Conservation (phyloP, 2,888 invertebrate genomes). For the Chrysotoxum bicinctum region DNA sequence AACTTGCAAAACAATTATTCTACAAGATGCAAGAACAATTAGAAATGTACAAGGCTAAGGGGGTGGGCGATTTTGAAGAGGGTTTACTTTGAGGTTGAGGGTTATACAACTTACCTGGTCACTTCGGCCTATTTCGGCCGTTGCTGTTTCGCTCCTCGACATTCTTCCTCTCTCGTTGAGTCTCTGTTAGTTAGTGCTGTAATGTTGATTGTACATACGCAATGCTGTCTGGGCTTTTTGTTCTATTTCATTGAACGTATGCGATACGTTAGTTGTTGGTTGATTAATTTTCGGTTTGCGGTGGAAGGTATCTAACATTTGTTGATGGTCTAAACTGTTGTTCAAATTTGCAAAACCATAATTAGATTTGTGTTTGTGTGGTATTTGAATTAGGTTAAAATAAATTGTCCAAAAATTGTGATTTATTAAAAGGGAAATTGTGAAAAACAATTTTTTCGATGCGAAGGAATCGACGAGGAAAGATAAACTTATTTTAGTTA, state of each 20-base stretch:
- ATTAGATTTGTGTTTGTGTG: not conserved
- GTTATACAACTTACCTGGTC: constrained; percentile 60
- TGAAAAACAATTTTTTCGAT: not conserved
- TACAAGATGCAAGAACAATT: constrained; percentile 55
- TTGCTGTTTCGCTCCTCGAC: constrained; percentile 67
- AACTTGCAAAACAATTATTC: constrained; percentile 20
- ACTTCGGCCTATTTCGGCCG: constrained; percentile 68
- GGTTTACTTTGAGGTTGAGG: not conserved
- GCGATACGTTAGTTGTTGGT: constrained; percentile 4
- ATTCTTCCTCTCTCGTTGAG: constrained; percentile 31
- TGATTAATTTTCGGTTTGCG: constrained; percentile 15
- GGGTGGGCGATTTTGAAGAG: not conserved
- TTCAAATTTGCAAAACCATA: not conserved
- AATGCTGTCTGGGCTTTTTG: constrained; percentile 18
- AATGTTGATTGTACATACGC: constrained; percentile 67
- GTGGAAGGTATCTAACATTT: constrained; percentile 29
- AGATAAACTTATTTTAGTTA: not conserved
- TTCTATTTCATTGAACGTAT: constrained; percentile 42
- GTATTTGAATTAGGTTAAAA: constrained; percentile 6
- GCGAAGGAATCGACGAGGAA: not conserved
- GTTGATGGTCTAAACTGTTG: constrained; percentile 23
- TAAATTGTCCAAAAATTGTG: constrained; percentile 39
- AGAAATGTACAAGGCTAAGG: not conserved
- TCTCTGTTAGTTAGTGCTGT: constrained; percentile 45
- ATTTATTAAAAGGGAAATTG: not conserved